Conservation (phyloP, 2,888 invertebrate genomes). For the Vanessa cardui region DNA sequence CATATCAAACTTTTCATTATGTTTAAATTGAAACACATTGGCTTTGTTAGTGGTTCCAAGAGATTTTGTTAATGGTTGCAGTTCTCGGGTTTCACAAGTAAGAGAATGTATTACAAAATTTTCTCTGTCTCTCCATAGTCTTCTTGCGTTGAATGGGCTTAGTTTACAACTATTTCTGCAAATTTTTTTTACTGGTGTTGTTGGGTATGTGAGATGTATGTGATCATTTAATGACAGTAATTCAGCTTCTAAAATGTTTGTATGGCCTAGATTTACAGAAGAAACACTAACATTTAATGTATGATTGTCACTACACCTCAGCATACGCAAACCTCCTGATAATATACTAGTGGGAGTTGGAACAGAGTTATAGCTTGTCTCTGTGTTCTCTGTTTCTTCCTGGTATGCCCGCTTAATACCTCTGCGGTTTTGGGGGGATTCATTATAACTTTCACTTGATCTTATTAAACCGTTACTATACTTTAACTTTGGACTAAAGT, state of each 20-base stretch:
- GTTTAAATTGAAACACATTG: conserved; percentile 53
- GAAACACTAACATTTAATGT: conserved; percentile 43
- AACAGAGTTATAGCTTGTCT: conserved; percentile 48
- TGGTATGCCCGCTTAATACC: conserved; percentile 64
- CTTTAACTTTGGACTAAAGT: conserved; percentile 46
- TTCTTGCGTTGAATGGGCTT: conserved; percentile 55
- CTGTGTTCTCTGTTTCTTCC: conserved; percentile 52
- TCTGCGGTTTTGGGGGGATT: conserved; percentile 59
- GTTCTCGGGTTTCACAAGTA: conserved; percentile 62
- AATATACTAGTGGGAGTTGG: conserved; percentile 72
- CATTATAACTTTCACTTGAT: conserved; percentile 44
- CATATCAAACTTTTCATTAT: conserved; percentile 71
- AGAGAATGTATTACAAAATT: conserved; percentile 70
- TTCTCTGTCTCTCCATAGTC: conserved; percentile 42
- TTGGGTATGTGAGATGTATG: conserved; percentile 55
- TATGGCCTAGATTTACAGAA: conserved; percentile 33
- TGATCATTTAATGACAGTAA: conserved; percentile 29
- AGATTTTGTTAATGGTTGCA: conserved; percentile 52
- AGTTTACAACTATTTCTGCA: conserved; percentile 61
- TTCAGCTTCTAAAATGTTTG: conserved; percentile 25
- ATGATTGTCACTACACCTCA: conserved; percentile 66
- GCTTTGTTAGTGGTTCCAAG: conserved; percentile 15
- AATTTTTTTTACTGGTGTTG: conserved; percentile 69
- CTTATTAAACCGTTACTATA: conserved; percentile 40
- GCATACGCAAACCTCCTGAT: conserved; percentile 66